Evolutionary conservation across 2,797 vertebrate species (phyloP).

Genomic region (Chloroceryle amazona): DNA sequence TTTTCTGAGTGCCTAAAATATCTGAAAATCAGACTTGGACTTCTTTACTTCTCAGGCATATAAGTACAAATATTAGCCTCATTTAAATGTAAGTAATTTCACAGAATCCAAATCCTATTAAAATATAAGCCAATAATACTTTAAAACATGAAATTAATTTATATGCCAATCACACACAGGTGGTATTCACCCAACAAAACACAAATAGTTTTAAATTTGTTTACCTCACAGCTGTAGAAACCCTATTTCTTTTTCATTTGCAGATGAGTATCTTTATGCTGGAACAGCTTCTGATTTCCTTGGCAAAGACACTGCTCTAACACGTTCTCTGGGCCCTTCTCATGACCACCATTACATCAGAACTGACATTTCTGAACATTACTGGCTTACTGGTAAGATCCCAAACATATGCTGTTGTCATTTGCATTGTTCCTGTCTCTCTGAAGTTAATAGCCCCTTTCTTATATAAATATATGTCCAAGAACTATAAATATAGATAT

Average conservation of each 20-base stretch:
- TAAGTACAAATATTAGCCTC: background rate
- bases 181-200: background rate
- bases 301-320: constrained; percentile 95
- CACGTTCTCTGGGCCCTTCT: constrained; percentile 92
- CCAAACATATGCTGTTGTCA: constrained; percentile 33
- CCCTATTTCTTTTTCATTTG: constrained; percentile 45
- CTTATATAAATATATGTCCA: constrained; percentile 42
- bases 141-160: background rate
- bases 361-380: constrained; percentile 96
- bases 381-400: constrained; percentile 96
- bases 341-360: constrained; percentile 95
- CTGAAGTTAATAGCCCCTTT: constrained; percentile 42
- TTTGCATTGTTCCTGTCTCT: constrained; percentile 37
- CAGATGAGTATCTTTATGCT: constrained; percentile 94
- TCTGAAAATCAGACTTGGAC: background rate
- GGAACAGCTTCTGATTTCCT: constrained; percentile 98
- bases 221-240: background rate
- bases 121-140: background rate
- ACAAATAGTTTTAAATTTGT: background rate
- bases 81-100: background rate
- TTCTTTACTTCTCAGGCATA: background rate
- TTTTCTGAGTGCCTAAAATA: background rate
- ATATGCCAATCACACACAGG: background rate
- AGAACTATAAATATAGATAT: constrained; percentile 63
- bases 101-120: background rate